phyloP scores from a whole-genome alignment of 2,113 vertebrate species.

The Oceanodroma tethys region DNA sequence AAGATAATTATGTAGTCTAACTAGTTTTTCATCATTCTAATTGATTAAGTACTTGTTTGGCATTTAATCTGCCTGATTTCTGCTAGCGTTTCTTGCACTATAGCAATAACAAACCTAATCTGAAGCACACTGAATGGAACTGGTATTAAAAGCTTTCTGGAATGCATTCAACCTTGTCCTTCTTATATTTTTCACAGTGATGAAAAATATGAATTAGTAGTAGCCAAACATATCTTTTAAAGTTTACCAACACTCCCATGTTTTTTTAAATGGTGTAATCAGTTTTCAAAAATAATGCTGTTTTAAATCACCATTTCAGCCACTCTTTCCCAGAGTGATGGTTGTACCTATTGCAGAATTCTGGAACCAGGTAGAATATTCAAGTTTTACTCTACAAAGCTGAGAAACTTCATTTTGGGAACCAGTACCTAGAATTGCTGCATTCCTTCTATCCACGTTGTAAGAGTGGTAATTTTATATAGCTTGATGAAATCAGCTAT shows the following conservation, averaged over 20 bases:
- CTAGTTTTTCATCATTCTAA: background rate
- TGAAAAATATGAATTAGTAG: background rate
- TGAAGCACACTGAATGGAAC: background rate
- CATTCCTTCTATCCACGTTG: background rate
- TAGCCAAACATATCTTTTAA: background rate
- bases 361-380: background rate
- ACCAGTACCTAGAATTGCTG: background rate
- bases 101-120: background rate
- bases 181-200: background rate
- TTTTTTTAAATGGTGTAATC: background rate
- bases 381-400: background rate
- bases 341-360: background rate
- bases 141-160: background rate
- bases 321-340: background rate
- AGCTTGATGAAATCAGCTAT: background rate
- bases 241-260: background rate
- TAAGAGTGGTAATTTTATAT: background rate
- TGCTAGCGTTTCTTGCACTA: background rate
- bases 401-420: background rate
- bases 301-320: background rate
- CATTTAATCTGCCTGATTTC: background rate
- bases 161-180: background rate
- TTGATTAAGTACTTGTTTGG: background rate
- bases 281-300: background rate
- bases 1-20: background rate